Evolutionary conservation across 2,888 invertebrate species (phyloP), one percentile per base, ranked within the genome.

Genomic region (Brachypalpus laphriformis): DNA sequence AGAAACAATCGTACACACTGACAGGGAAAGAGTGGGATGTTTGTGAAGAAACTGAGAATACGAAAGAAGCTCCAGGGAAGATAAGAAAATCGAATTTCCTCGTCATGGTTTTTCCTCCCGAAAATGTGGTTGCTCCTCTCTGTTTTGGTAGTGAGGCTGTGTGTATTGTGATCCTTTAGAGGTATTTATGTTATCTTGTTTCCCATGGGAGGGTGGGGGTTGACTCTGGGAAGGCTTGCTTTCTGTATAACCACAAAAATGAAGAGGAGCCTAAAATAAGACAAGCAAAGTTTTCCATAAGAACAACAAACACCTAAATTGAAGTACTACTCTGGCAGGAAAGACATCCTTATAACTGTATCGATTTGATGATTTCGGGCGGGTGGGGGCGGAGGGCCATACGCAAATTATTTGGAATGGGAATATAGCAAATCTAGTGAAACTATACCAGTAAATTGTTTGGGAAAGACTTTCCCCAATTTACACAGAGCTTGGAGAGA

Each of bases 61-160:
- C 51, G 56, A 54, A 65, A 34, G 45, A 49, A 61, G 72, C 77
- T 77, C 28, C 49, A 54, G 54, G 71, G 65, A 66, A 66, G 72
- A 77, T 77, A 72, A 72, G 54, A 82, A 77, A 82, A 72, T 76
- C 76, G 76, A 76, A 71, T 82, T 59, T 59, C 66, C 66, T 28
- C 28, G 37, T 47, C 22, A 37, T 77, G 76, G 34, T 49, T 54
- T 45, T 66, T 59, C 18, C 49, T 47, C 9, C 63, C 47, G 20
- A 70, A 51, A 71, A 63, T 56, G 54, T 37, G 31, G 61, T 45
- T 40, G 25, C 40, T 45, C 57, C 40, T 45, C 57, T 31, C 16
- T 9, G 14, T 51, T 72, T 59, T 18, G 31, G 25, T 49, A 51
- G 28, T 28, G 34, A 28, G 25, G 34, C 34, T 71, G 47, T 49